Evolutionary conservation across 1,140 invertebrate genomes (phyloP), one percentile per base, ranked within the genome.

Genomic region (Eufriesea mexicana): DNA sequence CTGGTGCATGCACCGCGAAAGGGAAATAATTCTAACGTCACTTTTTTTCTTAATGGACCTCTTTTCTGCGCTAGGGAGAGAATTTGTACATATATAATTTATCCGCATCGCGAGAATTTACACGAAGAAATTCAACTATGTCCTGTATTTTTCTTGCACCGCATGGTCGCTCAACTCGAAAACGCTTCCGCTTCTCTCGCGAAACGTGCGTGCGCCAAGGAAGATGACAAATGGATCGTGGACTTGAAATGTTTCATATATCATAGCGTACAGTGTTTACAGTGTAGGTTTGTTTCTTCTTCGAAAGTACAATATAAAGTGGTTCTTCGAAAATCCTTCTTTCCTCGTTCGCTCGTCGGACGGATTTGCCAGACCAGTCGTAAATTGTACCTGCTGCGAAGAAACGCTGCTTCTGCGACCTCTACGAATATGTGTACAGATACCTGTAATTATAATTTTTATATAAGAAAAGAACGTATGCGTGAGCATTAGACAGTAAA

Each of bases 181-280:
- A 10, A 73, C 6, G 23, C 70, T 54, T 16, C 25, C 61, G 61
- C 61, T 55, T 25, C 7, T 59, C 47, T 18, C 28, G 62, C n/a
- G 28, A 16, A 42, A 78, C 57, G 71, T 51, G 59, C 49, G 59
- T 80, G 84, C 85, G 77, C 84, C 84, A 83, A 84, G 85, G 67
- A 85, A 89, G 73, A 82, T 83, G 83, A 72, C 73, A 85, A 83
- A 68, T 68, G 49, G 64, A 67, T 78, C 59, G 47, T 55, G 20
- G 20, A 71, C 35, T 20, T 66, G 54, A 79, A 79, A 74, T 4
- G 23, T 64, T 74, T 51, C 66, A 20, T 55, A 82, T 54, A 71
- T 84, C 75, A 62, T n/a, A 23, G n/a, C 54, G 23, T 16, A 14
- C 8, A 47, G 20, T 84, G 66, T 79, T 71, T 61, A 64, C 61